Evolutionary conservation across 35 echinoderm and acorn worm species (phyloP), one percentile per base, ranked within the genome.

Genomic region (Apostichopus californicus): DNA sequence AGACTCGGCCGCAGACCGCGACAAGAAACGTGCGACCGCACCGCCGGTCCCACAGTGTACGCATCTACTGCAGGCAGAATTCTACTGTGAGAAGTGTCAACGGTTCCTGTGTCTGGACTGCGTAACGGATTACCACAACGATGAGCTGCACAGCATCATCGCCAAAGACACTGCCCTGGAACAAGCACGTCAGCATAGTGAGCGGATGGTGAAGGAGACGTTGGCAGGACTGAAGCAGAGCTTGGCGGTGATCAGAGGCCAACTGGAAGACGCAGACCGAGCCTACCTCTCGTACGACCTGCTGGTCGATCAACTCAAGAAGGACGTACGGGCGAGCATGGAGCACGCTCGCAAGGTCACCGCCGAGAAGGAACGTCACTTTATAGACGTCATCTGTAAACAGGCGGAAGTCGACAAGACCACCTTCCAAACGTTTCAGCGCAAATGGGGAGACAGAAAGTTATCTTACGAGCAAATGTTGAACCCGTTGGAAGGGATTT

Each of bases 11-110:
- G 18, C 4, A 58, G 55, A 54, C 6, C 18, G 17, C 3, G 53
- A 3, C 5, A 56, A 55, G 46, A 12, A 17, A 84, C 22, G 13
- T 18, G 14, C 5, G 12, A 6, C 56, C 20, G 78, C 10, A 52
- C 23, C 28, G 54, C 13, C 17, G 4, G 5, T 55, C 5, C 15
- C 22, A 8, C 81, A 15, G 20, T 85, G 81, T 85, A 58, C 81
- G 55, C 81, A 85, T 21, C 56, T 85, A 9, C 54, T 59, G 15
- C 17, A 58, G 15, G 81, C 81, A 56, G 55, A 85, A 15, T 58
- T 85, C 57, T 85, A 58, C 55, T 85, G 81, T 59, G 81, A 85
- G 24, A 56, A 61, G 4, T 85, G 81, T 24, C 54, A 85, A 15
- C 55, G 21, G 54, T 85, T 85, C 55, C 13, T 85, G 4, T 85